A percentile compares a stretch with the other conserved stretches of the same genome.
Conservation (phyloP, 64 coral and sea anemone genomes). For the Stichodactyla helianthus region DNA sequence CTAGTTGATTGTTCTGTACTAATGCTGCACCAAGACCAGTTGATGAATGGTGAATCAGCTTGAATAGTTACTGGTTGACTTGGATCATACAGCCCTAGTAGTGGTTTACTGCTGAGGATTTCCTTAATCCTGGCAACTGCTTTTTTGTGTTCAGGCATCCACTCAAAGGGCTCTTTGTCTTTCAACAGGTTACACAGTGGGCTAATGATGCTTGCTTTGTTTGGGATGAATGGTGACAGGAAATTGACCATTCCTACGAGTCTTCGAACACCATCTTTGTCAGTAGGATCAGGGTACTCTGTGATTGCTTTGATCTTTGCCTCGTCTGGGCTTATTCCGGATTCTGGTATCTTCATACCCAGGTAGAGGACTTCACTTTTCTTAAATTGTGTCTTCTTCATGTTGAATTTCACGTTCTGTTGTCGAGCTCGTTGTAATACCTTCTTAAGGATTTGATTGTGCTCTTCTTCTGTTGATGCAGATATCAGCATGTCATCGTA, state of each 20-base stretch:
- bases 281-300: background rate
- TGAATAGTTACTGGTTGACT: background rate
- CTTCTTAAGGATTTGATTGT: conserved; percentile 42
- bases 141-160: too few species aligned
- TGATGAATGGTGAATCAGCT: background rate
- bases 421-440: conserved; percentile 41
- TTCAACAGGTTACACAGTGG: too few species aligned
- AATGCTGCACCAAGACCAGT: background rate
- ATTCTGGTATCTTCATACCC: conserved; percentile 20
- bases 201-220: too few species aligned
- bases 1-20: background rate
- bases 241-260: too few species aligned
- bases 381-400: conserved; percentile 45
- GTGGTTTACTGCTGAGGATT: too few species aligned
- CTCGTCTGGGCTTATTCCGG: conserved; percentile 25
- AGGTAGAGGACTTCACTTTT: conserved; percentile 27
- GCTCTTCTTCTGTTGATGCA: conserved; percentile 30
- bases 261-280: too few species aligned
- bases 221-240: too few species aligned
- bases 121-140: too few species aligned
- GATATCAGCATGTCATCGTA: conserved; percentile 26
- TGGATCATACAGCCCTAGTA: too few species aligned
- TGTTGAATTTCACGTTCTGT: conserved; percentile 34
- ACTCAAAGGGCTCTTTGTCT: too few species aligned
- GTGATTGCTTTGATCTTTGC: background rate